Percentiles rank a stretch among this genome's conserved stretches.
These are phyloP conservation scores for Lepus europaeus DNA, from an alignment of 2,113 vertebrate genomes.

Conservation along the genomic window DNA sequence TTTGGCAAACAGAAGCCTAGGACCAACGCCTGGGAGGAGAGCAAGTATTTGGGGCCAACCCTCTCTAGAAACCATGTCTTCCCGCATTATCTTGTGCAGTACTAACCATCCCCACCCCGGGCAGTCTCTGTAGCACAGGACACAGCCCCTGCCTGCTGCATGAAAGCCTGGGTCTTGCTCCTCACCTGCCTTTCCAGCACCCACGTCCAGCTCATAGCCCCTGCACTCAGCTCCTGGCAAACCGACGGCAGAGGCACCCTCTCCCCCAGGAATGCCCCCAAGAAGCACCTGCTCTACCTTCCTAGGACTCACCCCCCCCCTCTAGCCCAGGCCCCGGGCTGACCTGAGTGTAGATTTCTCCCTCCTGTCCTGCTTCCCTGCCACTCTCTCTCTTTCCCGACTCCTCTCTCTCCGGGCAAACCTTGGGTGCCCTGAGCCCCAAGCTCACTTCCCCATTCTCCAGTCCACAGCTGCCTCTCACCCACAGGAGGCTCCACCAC, in stretches of 20 bases:
- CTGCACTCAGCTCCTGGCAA: not conserved
- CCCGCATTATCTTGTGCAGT: not conserved
- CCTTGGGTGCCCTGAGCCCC: not conserved
- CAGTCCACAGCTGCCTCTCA: not conserved
- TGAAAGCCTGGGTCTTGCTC: not conserved
- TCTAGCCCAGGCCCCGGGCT: not conserved
- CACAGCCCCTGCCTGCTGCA: not conserved
- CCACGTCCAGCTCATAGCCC: not conserved
- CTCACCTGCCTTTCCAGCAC: not conserved
- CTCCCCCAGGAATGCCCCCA: not conserved
- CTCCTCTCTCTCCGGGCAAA: not conserved
- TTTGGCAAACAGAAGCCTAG: not conserved
- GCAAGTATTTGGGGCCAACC: not conserved
- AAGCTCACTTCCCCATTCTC: not conserved
- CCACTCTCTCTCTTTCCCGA: not conserved
- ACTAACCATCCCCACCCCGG: not conserved
- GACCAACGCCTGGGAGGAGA: not conserved
- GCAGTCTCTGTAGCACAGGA: not conserved
- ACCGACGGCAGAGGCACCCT: not conserved
- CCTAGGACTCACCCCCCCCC: not conserved
- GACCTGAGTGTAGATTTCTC: not conserved
- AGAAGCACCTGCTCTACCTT: not conserved
- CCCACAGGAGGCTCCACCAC: not conserved
- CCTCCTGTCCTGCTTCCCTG: not conserved
- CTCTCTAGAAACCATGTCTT: not conserved